A percentile compares a stretch with the other conserved stretches of the same genome.
Evolutionary conservation across 2,113 vertebrate genomes (phyloP).

Genomic region (Peromyscus maniculatus): DNA sequence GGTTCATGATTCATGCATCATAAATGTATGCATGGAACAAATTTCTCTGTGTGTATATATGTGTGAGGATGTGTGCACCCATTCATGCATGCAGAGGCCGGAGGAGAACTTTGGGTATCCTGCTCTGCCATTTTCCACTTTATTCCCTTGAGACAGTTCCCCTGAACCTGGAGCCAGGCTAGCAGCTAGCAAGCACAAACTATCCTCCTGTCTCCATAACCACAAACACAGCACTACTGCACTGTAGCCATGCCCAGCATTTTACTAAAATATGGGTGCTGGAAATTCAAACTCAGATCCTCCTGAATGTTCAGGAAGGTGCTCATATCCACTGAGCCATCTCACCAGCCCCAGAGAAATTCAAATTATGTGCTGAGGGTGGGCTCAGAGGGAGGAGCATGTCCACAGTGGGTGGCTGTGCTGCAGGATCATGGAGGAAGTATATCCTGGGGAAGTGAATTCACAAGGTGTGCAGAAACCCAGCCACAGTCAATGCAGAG

Average conservation of each 20-base stretch:
- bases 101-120: background rate
- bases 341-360: background rate
- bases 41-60: background rate
- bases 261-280: background rate
- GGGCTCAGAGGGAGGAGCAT: background rate
- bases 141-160: background rate
- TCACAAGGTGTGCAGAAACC: background rate
- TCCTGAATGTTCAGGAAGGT: background rate
- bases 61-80: background rate
- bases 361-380: slow-evolving; percentile 27
- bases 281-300: no score
- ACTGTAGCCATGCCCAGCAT: no score
- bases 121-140: background rate
- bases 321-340: background rate
- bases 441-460: background rate
- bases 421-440: background rate
- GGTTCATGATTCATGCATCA: slow-evolving; percentile 71
- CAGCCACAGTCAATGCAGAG: background rate
- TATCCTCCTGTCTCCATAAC: background rate
- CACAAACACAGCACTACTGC: background rate
- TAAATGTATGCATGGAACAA: slow-evolving; percentile 67
- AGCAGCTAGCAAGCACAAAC: no score
- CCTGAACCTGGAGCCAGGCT: background rate
- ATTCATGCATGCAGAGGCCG: background rate
- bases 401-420: background rate